Conservation (phyloP, 2,797 vertebrate species). For the Chelmon rostratus region DNA sequence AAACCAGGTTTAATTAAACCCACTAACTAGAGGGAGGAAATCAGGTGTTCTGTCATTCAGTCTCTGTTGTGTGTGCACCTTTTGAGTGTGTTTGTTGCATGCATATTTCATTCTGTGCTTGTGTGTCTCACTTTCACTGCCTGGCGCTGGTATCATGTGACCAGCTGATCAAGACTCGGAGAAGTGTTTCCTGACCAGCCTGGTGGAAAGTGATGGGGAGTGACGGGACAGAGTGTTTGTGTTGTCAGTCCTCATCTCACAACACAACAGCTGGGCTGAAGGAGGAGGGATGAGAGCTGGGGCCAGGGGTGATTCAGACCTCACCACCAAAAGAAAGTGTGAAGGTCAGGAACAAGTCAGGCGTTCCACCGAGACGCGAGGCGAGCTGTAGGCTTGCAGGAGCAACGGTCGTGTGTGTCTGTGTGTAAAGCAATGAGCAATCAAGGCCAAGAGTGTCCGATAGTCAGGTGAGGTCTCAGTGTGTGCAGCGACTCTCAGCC, state of each 20-base stretch:
- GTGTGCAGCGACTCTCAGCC: not conserved
- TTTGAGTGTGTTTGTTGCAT: slow-evolving; percentile 1
- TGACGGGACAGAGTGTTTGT: not conserved
- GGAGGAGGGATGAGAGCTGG: not conserved
- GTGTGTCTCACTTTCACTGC: slow-evolving; percentile 24
- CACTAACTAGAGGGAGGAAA: not conserved
- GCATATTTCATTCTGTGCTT: slow-evolving; percentile 22
- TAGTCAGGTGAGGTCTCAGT: slow-evolving; percentile 4
- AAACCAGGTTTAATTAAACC: not conserved
- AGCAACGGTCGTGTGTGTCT: not conserved
- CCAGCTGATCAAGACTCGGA: not conserved
- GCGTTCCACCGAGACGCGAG: not conserved
- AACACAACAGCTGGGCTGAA: not conserved
- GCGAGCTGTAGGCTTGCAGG: not conserved
- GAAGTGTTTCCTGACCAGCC: slow-evolving; percentile 11
- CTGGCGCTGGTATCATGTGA: slow-evolving; percentile 41
- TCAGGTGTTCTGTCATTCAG: not conserved
- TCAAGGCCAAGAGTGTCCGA: not conserved
- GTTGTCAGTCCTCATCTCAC: not conserved
- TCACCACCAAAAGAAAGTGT: not conserved
- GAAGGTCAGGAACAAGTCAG: slow-evolving; percentile 10
- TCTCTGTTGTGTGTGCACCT: not conserved
- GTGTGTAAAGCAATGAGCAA: slow-evolving; percentile 4
- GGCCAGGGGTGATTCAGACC: slow-evolving; percentile 3
- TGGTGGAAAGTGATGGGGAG: slow-evolving; percentile 2